phyloP scores from a whole-genome alignment of 2,113 vertebrate genomes.

The Apodemus speciosus region DNA sequence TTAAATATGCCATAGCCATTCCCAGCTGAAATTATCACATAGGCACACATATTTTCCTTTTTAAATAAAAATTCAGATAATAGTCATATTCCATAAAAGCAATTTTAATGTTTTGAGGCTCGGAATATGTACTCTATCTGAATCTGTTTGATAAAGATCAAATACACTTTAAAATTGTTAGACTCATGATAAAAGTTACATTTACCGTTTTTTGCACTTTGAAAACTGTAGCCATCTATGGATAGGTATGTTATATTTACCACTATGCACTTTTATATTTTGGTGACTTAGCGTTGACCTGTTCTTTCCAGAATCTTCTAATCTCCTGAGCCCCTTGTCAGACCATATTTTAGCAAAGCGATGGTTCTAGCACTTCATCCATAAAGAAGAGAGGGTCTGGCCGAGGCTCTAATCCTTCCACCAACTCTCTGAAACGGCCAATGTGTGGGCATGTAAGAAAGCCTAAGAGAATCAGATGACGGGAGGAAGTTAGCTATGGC shows the following conservation, averaged over 20 bases:
- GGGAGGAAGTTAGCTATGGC: neutral
- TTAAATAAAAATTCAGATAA: constrained; percentile 59
- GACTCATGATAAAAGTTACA: neutral
- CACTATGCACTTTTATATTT: neutral
- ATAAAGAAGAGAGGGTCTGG: neutral
- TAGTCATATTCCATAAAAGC: constrained; percentile 44
- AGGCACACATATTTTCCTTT: constrained; percentile 35
- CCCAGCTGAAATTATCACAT: constrained; percentile 5
- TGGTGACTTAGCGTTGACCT: neutral
- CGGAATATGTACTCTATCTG: neutral
- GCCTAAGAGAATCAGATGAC: neutral
- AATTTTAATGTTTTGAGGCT: constrained; percentile 45
- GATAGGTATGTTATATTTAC: neutral
- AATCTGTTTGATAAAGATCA: constrained; percentile 37
- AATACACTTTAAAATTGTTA: constrained; percentile 20
- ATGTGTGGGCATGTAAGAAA: neutral
- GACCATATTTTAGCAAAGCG: neutral
- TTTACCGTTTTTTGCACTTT: constrained; percentile 1
- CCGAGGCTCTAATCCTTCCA: neutral
- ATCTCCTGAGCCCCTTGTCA: neutral
- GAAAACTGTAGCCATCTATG: neutral
- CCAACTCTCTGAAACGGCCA: neutral
- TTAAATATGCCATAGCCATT: constrained; percentile 31
- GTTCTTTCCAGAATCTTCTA: neutral
- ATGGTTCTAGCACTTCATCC: neutral